Evolutionary conservation across 2,113 vertebrate species (phyloP).

Genomic region (Lipophrys pholis): DNA sequence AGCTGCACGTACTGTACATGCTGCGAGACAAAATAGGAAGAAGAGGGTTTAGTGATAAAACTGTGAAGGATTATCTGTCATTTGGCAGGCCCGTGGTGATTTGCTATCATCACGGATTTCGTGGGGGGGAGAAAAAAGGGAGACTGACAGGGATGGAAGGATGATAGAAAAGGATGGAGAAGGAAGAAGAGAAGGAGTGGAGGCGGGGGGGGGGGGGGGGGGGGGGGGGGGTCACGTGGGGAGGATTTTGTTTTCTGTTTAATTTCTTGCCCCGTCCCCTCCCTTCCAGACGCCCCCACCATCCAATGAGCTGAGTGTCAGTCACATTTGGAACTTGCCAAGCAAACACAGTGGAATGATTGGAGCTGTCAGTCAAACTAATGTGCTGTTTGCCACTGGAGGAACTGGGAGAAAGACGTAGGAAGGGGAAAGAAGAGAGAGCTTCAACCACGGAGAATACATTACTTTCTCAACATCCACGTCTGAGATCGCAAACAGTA

Average conservation of each 20-base stretch:
- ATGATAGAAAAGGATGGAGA: conserved; percentile 66
- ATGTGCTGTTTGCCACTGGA: conserved; percentile 68
- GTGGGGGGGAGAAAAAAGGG: conserved; percentile 40
- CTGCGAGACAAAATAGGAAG: conserved; percentile 77
- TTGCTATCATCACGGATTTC: conserved; percentile 82
- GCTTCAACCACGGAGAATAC: conserved; percentile 37
- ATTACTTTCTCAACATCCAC: conserved; percentile 43
- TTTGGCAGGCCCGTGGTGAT: conserved; percentile 74
- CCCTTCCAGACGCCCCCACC: conserved; percentile 49
- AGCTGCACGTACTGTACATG: conserved; percentile 69
- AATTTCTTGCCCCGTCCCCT: conserved; percentile 66
- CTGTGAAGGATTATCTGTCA: conserved; percentile 83
- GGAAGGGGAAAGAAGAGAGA: conserved; percentile 24
- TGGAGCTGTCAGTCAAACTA: conserved; percentile 79
- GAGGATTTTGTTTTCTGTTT: conserved; percentile 76
- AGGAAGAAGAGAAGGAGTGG: conserved; percentile 43
- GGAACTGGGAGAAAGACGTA: conserved; percentile 23
- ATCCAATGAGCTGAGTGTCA: conserved; percentile 75
- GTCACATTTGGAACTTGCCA: conserved; percentile 77
- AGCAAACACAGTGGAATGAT: conserved; percentile 77
- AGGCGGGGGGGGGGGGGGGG: conserved; percentile 42
- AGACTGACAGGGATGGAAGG: conserved; percentile 72
- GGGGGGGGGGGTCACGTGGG: conserved; percentile 58
- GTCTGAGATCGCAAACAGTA: conserved; percentile 60
- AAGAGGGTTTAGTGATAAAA: conserved; percentile 81